Evolutionary conservation across 2,888 invertebrate species (phyloP), one percentile per base, ranked within the genome.

Genomic region (Isoperla grammatica): DNA sequence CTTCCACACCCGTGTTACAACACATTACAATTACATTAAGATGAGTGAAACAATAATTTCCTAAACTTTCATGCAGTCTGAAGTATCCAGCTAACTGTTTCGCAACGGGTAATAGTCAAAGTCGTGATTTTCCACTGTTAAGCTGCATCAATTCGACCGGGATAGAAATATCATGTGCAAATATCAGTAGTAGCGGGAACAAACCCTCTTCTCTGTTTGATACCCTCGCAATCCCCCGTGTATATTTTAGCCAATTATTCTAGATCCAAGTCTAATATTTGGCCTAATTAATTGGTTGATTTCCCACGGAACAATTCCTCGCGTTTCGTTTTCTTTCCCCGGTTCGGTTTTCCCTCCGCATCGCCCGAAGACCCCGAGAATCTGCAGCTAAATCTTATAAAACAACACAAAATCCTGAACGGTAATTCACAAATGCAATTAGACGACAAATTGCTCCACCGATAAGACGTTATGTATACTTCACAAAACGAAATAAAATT

Each of bases 201-300:
- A n/a, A 48, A 20, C 3, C 49, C 49, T 29, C 13, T 20, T 17
- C 13, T 23, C n/a, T 22, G 29, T 13, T 6, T 3, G 29, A 35
- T 48, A n/a, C 23, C 48, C 22, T n/a, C 22, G 13, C 12, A 23
- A 48, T 53, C 53, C 53, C 53, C 17, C 20, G 53, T 39, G 53
- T 53, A 53, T 53, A 53, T 53, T 53, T 53, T 20, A 53, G 53
- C 53, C 53, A 53, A 53, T 53, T 53, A 53, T 53, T 53, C 39
- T 17, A 53, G 39, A 53, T 53, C 53, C 53, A 53, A 63, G 64
- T 61, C 63, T 61, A 65, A 65, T 65, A 65, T 65, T 65, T 65
- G 64, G 61, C 54, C 65, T 65, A 64, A 65, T 65, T 65, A 65
- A 64, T 60, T 63, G 61, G 61, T 61, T 64, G 65, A 65, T 65